Percentiles rank a stretch among this genome's conserved stretches.
Evolutionary conservation across 2,888 invertebrate genomes (phyloP).

Genomic region (Hoplodrina ambigua): DNA sequence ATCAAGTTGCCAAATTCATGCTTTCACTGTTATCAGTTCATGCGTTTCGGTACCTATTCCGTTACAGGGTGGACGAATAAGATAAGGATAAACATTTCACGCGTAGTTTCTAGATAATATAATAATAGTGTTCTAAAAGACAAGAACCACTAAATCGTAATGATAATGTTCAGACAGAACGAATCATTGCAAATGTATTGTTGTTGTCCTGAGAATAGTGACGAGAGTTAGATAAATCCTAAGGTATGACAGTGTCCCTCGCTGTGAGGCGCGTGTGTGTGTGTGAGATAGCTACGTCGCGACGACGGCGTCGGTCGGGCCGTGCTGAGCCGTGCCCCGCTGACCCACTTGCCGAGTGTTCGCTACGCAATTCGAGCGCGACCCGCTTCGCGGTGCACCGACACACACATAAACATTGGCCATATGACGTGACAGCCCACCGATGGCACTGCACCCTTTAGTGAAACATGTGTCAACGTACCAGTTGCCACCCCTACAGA

Average conservation of each 20-base stretch:
- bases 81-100: conserved; percentile 15
- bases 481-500: conserved; percentile 39
- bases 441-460: conserved; percentile 48
- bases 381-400: conserved; percentile 78
- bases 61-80: conserved; percentile 18
- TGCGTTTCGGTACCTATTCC: conserved; percentile 2
- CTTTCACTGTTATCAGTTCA: conserved; percentile 10
- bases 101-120: conserved; percentile 7
- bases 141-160: conserved; percentile 3
- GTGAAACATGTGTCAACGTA: conserved; percentile 42
- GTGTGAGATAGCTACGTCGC: conserved; percentile 66
- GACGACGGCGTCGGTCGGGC: conserved; percentile 71
- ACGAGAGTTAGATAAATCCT: conserved; percentile 41
- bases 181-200: conserved; percentile 5
- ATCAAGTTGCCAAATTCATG: conserved; percentile 74
- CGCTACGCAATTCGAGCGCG: conserved; percentile 88
- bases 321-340: conserved; percentile 83
- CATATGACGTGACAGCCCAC: conserved; percentile 58
- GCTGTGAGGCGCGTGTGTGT: conserved; percentile 32
- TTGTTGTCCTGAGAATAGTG: conserved; percentile 32
- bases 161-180: background rate
- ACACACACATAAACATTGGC: conserved; percentile 52
- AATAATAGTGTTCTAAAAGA: background rate
- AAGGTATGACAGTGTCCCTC: conserved; percentile 36
- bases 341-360: conserved; percentile 88